Conservation (phyloP, 2,113 vertebrate genomes). For the Callaeas wilsoni region DNA sequence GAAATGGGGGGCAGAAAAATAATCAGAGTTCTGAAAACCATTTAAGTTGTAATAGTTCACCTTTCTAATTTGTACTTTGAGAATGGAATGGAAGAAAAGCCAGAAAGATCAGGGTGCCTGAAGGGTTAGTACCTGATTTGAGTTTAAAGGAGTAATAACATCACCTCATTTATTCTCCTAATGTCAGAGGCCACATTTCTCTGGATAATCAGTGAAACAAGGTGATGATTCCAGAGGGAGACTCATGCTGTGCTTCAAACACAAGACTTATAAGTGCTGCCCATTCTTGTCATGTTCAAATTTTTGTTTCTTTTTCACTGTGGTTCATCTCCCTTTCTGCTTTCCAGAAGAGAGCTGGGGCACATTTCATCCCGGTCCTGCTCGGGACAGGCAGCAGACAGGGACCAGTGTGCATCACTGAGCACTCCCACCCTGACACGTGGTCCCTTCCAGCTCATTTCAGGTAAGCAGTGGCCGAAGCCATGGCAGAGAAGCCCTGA, state of each 20-base stretch:
- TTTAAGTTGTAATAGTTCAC: neutral
- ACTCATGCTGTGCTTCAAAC: neutral
- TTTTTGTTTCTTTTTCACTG: neutral
- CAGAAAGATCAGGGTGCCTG: neutral
- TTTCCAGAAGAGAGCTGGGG: neutral
- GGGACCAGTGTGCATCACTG: accelerated
- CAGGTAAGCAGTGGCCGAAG: neutral
- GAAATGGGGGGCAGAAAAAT: neutral
- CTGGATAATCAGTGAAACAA: neutral
- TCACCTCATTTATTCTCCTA: neutral
- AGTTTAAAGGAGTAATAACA: constrained; percentile 1
- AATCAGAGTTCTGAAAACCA: neutral
- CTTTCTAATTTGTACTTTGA: constrained; percentile 1
- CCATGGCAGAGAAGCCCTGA: neutral
- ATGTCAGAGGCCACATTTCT: neutral
- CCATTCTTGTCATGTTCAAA: neutral
- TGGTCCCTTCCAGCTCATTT: accelerated
- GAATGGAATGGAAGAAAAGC: neutral
- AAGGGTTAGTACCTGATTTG: neutral
- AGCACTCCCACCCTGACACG: neutral
- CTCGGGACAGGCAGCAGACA: neutral
- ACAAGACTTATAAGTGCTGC: neutral
- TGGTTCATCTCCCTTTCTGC: neutral
- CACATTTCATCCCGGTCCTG: neutral
- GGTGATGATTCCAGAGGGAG: neutral